phyloP scores from a whole-genome alignment of 2,113 vertebrate genomes.

The Gymnarchus niloticus region DNA sequence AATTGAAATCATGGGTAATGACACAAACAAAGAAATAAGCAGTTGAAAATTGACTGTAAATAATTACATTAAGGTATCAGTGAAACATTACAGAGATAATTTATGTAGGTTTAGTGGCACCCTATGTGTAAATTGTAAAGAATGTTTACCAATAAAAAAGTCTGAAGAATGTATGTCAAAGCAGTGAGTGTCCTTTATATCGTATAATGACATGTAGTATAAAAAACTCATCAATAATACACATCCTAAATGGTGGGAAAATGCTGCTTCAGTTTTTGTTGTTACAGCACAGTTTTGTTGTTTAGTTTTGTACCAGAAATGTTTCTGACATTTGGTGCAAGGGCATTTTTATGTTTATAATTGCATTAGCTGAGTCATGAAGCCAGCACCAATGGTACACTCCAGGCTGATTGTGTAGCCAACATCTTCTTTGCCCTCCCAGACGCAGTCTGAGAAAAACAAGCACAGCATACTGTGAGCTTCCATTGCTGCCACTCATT shows the following conservation, averaged over 20 bases:
- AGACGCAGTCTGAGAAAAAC: neutral
- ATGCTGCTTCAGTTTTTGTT: neutral
- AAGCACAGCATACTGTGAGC: too few species aligned
- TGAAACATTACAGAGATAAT: too few species aligned
- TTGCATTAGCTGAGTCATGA: slow-evolving; percentile 12
- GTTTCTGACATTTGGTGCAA: slow-evolving; percentile 8
- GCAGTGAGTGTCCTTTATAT: neutral
- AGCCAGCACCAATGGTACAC: neutral
- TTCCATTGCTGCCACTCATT: neutral
- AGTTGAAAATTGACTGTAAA: too few species aligned
- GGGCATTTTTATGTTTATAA: slow-evolving; percentile 14
- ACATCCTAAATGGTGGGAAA: too few species aligned
- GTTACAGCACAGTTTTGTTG: neutral
- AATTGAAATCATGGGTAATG: too few species aligned
- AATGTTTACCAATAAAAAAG: neutral
- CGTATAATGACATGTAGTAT: neutral
- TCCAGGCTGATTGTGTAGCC: neutral
- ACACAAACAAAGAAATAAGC: too few species aligned
- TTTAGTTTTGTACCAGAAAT: neutral
- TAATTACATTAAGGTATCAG: too few species aligned
- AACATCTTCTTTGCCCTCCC: neutral
- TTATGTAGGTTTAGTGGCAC: too few species aligned
- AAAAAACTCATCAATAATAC: too few species aligned
- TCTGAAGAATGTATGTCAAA: neutral
- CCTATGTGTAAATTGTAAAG: too few species aligned